Conservation (phyloP, 1,140 invertebrate genomes). For the Ceratina japonica region DNA sequence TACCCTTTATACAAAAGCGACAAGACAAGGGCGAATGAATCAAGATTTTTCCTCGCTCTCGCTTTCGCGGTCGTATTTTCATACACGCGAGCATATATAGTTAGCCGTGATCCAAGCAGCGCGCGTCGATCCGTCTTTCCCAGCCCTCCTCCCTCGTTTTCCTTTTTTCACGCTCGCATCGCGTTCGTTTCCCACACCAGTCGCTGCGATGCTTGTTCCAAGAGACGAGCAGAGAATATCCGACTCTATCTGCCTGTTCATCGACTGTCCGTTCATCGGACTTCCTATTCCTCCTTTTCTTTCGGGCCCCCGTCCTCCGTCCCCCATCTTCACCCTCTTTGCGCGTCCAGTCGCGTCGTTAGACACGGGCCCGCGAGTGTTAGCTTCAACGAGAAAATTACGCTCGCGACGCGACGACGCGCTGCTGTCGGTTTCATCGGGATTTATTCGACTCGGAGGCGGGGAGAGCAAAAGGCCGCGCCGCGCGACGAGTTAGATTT, state of each 20-base stretch:
- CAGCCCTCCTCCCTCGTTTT: neutral
- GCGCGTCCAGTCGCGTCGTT: neutral
- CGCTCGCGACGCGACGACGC: neutral
- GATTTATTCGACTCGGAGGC: too few relatives aligned
- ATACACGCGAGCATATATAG: neutral
- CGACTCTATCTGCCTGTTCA: slow-evolving; percentile 15
- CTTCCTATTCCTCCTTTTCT: neutral
- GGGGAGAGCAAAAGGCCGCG: neutral
- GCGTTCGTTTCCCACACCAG: neutral
- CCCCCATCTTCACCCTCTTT: neutral
- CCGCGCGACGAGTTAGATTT: neutral
- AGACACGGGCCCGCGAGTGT: too few relatives aligned
- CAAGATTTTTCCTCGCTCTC: neutral
- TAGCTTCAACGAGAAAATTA: slow-evolving; percentile 8
- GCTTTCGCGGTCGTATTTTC: neutral
- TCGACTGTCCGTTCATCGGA: slow-evolving; percentile 12
- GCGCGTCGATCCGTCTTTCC: too few relatives aligned
- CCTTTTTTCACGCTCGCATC: neutral
- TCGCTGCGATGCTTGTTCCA: too few relatives aligned
- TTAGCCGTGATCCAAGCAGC: neutral
- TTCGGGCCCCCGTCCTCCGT: neutral
- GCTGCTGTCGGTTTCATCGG: neutral
- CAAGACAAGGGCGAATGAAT: too few relatives aligned
- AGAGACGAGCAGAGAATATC: neutral
- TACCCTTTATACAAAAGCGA: too few relatives aligned